These are phyloP conservation scores for Patella vulgata DNA, from an alignment of 1,140 invertebrate genomes.

Conservation along the genomic window DNA sequence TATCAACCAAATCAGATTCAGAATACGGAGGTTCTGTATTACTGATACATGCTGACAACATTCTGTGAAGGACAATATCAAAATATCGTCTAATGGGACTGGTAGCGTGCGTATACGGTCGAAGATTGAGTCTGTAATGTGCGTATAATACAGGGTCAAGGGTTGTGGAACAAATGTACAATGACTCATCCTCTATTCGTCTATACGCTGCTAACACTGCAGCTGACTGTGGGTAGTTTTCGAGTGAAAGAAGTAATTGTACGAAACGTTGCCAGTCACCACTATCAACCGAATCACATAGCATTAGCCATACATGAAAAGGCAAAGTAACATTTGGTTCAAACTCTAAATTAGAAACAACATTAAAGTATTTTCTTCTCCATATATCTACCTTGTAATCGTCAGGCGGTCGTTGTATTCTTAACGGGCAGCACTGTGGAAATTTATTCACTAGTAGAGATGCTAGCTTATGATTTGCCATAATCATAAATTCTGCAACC, in stretches of 20 bases:
- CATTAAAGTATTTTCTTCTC: constrained; percentile 48
- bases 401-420: constrained; percentile 43
- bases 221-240: constrained; percentile 47
- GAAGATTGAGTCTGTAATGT: constrained; percentile 86
- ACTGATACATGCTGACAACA: constrained; percentile 53
- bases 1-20: no score
- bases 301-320: constrained; percentile 35
- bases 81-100: constrained; percentile 91
- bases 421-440: constrained; percentile 44
- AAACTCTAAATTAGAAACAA: constrained; percentile 43
- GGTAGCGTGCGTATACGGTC: constrained; percentile 92
- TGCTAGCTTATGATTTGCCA: constrained; percentile 52
- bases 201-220: constrained; percentile 30
- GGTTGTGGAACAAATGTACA: constrained; percentile 34
- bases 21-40: no score
- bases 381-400: constrained; percentile 39
- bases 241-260: constrained; percentile 38
- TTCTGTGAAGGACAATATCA: constrained; percentile 90
- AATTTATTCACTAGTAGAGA: constrained; percentile 40
- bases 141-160: constrained; percentile 31
- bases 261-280: constrained; percentile 38
- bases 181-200: constrained; percentile 32
- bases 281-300: constrained; percentile 33
- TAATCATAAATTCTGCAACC: constrained; percentile 54
- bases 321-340: constrained; percentile 39